Evolutionary conservation across 2,888 invertebrate species (phyloP).

Genomic region (Xylocampa areola): DNA sequence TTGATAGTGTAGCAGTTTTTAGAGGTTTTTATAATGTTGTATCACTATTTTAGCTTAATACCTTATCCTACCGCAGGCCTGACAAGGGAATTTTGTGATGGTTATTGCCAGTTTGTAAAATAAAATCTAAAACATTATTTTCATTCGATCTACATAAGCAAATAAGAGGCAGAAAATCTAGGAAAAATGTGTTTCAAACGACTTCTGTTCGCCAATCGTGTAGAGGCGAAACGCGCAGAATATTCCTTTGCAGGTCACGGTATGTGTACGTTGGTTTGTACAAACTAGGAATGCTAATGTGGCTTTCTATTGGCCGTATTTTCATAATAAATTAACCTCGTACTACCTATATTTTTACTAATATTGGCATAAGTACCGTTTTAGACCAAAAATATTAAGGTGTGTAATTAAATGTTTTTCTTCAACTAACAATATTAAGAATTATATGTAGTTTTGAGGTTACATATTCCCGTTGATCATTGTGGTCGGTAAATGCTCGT

Average conservation of each 20-base stretch:
- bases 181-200: conserved; percentile 45
- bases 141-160: conserved; percentile 36
- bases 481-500: too few species aligned
- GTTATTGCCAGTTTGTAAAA: conserved; percentile 22
- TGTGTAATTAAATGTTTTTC: too few species aligned
- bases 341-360: not conserved
- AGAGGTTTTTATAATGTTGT: too few species aligned
- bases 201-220: conserved; percentile 36
- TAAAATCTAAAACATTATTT: conserved; percentile 22
- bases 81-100: too few species aligned
- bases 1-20: too few species aligned
- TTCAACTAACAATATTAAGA: too few species aligned
- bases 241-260: conserved; percentile 46
- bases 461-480: too few species aligned
- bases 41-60: too few species aligned
- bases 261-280: conserved; percentile 42
- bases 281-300: conserved; percentile 49
- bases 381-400: too few species aligned
- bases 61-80: too few species aligned
- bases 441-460: too few species aligned
- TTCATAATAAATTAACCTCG: conserved; percentile 33
- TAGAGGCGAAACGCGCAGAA: conserved; percentile 27
- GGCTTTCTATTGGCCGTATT: conserved; percentile 23
- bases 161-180: conserved; percentile 40
- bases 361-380: too few species aligned